Conservation (phyloP, 2,113 vertebrate genomes). For the Pterocles gutturalis region DNA sequence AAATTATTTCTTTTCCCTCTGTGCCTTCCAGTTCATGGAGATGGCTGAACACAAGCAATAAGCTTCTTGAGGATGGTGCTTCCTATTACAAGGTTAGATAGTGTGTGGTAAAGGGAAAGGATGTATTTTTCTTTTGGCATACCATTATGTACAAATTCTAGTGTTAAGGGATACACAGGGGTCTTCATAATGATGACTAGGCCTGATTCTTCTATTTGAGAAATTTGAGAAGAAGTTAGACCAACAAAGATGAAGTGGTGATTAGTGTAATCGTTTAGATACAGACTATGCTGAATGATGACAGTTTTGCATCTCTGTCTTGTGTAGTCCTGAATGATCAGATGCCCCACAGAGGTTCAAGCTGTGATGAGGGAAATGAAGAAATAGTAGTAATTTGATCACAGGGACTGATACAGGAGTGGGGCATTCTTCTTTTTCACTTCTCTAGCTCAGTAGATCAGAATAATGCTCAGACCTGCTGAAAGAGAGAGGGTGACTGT, state of each 20-base stretch:
- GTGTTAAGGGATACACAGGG: not conserved
- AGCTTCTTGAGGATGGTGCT: not conserved
- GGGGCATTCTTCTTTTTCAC: not conserved
- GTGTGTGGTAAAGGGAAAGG: not conserved
- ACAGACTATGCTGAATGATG: not conserved
- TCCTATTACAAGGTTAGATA: not conserved
- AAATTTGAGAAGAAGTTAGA: not conserved
- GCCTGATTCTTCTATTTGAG: not conserved
- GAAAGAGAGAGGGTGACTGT: not conserved
- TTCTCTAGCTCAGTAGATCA: not conserved
- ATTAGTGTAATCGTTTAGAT: not conserved
- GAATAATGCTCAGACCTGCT: not conserved
- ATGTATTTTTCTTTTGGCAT: not conserved
- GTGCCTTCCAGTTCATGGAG: not conserved
- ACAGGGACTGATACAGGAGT: not conserved
- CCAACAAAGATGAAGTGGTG: not conserved
- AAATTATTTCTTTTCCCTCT: not conserved
- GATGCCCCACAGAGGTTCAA: not conserved
- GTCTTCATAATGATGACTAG: not conserved
- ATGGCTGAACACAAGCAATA: not conserved
- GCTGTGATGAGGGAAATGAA: not conserved
- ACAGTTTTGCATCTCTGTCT: not conserved
- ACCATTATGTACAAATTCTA: not conserved
- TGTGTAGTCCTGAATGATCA: not conserved
- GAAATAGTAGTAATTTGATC: not conserved